Evolutionary conservation across 2,113 vertebrate species (phyloP).

Genomic region (Callipepla squamata): DNA sequence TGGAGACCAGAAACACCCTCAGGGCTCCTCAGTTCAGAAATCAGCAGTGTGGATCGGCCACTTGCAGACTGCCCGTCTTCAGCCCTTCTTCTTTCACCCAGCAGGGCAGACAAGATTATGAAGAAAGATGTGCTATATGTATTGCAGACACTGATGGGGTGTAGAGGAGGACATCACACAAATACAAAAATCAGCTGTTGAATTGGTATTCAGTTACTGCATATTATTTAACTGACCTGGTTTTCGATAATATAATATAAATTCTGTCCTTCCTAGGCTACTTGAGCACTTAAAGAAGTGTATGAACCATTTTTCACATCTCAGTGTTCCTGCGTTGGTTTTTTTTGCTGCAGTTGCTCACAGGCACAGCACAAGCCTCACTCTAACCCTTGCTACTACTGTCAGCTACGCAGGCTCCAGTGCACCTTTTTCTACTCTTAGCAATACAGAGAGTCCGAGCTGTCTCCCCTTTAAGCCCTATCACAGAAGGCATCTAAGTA

Average conservation of each 20-base stretch:
- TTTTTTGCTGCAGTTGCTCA: not conserved
- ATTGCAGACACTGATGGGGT: rapidly evolving
- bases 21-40: not conserved
- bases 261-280: not conserved
- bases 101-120: not conserved
- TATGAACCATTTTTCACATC: slow-evolving; percentile 18
- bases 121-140: not conserved
- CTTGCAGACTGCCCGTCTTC: rapidly evolving
- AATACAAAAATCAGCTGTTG: not conserved
- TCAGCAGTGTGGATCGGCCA: not conserved
- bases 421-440: slow-evolving; percentile 48
- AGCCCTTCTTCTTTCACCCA: not conserved
- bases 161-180: not conserved
- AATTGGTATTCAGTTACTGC: not conserved
- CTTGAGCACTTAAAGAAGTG: not conserved
- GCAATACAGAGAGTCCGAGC: slow-evolving; percentile 46
- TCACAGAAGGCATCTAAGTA: slow-evolving; percentile 6
- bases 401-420: slow-evolving; percentile 49
- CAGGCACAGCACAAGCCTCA: not conserved
- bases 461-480: slow-evolving; percentile 1
- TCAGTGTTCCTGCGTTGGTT: not conserved
- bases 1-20: not conserved
- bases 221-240: not conserved
- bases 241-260: not conserved
- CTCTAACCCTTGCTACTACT: slow-evolving; percentile 1